These are phyloP conservation scores for Zosterops pallidus DNA, from an alignment of 2,113 vertebrate genomes.

Conservation along the genomic window DNA sequence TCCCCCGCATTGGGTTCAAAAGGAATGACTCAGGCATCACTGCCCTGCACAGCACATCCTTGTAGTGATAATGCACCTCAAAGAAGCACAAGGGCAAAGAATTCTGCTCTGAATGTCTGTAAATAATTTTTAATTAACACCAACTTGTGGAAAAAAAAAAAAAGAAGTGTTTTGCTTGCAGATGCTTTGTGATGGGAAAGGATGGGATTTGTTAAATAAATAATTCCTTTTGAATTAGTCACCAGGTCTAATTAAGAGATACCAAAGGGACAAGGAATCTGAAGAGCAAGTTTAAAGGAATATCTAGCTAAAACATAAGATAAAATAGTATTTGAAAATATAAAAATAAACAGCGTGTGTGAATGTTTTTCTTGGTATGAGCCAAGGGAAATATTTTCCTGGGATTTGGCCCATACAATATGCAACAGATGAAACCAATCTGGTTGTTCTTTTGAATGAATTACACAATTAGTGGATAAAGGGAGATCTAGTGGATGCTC, in stretches of 20 bases:
- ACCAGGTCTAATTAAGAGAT: slow-evolving; percentile 49
- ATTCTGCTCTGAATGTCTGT: background rate
- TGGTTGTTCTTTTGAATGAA: slow-evolving; percentile 27
- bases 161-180: background rate
- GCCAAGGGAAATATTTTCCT: slow-evolving; percentile 57
- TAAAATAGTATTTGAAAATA: slow-evolving; percentile 41
- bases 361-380: slow-evolving; percentile 46
- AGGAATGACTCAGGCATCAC: background rate
- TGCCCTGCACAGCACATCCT: background rate
- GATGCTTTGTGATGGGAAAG: slow-evolving; percentile 19
- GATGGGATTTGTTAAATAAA: slow-evolving; percentile 34
- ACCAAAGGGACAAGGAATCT: slow-evolving; percentile 4
- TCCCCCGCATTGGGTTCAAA: background rate
- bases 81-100: background rate
- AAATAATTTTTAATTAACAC: slow-evolving; percentile 12
- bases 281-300: background rate
- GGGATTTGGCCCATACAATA: slow-evolving; percentile 25
- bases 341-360: slow-evolving; percentile 21
- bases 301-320: slow-evolving; percentile 40
- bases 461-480: slow-evolving; percentile 14
- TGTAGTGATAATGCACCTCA: background rate
- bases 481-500: background rate
- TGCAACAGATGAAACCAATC: slow-evolving; percentile 51
- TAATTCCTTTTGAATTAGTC: slow-evolving; percentile 51
- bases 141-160: background rate